These are phyloP conservation scores for Clepsis dumicolana DNA, from an alignment of 2,888 invertebrate genomes.

Conservation along the genomic window DNA sequence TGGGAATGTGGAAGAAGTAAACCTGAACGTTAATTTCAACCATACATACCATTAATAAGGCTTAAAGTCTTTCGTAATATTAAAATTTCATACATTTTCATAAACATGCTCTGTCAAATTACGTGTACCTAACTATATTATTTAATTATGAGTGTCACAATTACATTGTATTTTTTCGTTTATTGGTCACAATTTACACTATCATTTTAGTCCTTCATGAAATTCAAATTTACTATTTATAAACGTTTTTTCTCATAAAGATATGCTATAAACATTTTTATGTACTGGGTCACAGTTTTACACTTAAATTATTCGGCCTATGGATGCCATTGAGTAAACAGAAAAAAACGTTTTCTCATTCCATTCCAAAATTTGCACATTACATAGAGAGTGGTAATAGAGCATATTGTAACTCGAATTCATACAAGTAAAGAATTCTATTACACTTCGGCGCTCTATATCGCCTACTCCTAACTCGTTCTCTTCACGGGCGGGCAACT, in stretches of 20 bases:
- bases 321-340: too few species aligned
- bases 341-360: too few species aligned
- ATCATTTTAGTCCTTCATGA: neutral
- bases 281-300: neutral
- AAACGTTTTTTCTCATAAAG: neutral
- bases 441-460: too few species aligned
- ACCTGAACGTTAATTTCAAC: too few species aligned
- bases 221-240: neutral
- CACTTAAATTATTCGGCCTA: too few species aligned
- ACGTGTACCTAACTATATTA: neutral
- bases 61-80: neutral
- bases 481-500: too few species aligned
- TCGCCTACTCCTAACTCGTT: too few species aligned
- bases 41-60: neutral
- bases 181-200: neutral
- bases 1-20: too few species aligned
- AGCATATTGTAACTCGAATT: too few species aligned
- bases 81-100: neutral
- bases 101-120: neutral
- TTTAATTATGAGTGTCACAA: constrained; percentile 4
- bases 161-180: constrained; percentile 4
- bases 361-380: too few species aligned
- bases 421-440: too few species aligned
- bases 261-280: neutral
- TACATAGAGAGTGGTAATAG: too few species aligned